A percentile compares a stretch with the other conserved stretches of the same genome.
phyloP scores from a whole-genome alignment of 1,140 invertebrate genomes.

The Diachasma alloeum region DNA sequence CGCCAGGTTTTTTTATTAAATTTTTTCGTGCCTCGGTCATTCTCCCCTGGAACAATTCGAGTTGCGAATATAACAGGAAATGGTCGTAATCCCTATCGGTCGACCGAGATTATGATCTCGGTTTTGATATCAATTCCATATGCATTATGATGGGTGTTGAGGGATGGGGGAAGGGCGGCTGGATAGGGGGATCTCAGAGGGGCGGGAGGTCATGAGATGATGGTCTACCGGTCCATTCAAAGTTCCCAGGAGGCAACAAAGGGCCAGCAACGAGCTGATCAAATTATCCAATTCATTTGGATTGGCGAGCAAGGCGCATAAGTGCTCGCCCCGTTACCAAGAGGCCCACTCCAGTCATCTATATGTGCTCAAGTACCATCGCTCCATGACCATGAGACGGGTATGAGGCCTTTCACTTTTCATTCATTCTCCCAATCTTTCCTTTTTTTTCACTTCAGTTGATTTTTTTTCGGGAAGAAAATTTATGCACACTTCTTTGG shows the following conservation, averaged over 20 bases:
- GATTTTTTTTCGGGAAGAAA: neutral
- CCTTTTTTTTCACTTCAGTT: neutral
- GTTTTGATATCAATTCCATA: neutral
- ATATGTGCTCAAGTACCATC: constrained; percentile 27
- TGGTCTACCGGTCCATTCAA: constrained; percentile 61
- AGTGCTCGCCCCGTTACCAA: constrained; percentile 24
- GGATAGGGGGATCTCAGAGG: constrained; percentile 1
- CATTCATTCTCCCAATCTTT: constrained; percentile 1
- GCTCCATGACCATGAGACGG: constrained; percentile 3
- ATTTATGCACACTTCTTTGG: neutral
- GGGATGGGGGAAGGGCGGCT: neutral
- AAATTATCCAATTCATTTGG: constrained; percentile 67
- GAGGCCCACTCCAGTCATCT: constrained; percentile 26
- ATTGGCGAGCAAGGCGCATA: constrained; percentile 54
- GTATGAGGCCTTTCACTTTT: constrained; percentile 17
- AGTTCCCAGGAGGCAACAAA: constrained; percentile 67
- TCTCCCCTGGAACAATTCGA: no score
- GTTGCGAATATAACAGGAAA: neutral
- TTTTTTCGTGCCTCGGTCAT: no score
- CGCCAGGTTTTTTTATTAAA: no score
- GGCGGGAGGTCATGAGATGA: constrained; percentile 38
- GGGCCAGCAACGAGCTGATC: constrained; percentile 65
- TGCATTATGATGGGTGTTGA: neutral
- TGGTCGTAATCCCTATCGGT: neutral
- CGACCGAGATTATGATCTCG: neutral